Conservation (phyloP, 2,113 vertebrate species). For the Aldabrachelys gigantea region DNA sequence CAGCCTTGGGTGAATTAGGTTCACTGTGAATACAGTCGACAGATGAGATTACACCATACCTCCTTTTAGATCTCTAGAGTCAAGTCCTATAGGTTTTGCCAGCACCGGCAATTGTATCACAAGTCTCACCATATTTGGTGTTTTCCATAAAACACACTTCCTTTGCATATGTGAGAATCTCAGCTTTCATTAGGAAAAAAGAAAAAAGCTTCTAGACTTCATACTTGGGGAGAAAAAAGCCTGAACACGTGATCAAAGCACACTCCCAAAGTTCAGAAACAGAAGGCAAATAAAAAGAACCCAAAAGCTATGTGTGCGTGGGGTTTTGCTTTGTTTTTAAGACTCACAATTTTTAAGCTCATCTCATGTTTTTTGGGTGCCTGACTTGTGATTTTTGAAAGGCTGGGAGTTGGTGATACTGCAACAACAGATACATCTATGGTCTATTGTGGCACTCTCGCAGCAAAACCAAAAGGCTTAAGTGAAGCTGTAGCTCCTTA, state of each 20-base stretch:
- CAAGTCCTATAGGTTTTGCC: neutral
- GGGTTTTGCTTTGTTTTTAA: neutral
- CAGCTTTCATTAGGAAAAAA: neutral
- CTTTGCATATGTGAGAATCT: neutral
- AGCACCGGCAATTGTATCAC: neutral
- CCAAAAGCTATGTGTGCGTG: neutral
- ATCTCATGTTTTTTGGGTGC: neutral
- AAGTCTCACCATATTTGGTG: neutral
- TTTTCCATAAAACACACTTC: neutral
- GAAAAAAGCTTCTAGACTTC: neutral
- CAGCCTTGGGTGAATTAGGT: neutral
- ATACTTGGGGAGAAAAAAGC: neutral
- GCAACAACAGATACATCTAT: neutral
- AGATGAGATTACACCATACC: neutral
- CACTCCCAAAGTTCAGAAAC: neutral
- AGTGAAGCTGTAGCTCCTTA: slow-evolving; percentile 64
- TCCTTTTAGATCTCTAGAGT: neutral
- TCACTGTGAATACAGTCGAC: neutral
- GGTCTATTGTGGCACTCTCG: neutral
- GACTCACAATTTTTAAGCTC: neutral
- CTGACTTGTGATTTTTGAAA: neutral
- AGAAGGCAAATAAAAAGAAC: neutral
- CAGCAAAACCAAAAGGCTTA: neutral
- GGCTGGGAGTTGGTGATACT: neutral
- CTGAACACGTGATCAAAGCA: neutral